These are phyloP conservation scores for Drosophila gaucha DNA, from an alignment of 2,888 invertebrate genomes.

Conservation along the genomic window DNA sequence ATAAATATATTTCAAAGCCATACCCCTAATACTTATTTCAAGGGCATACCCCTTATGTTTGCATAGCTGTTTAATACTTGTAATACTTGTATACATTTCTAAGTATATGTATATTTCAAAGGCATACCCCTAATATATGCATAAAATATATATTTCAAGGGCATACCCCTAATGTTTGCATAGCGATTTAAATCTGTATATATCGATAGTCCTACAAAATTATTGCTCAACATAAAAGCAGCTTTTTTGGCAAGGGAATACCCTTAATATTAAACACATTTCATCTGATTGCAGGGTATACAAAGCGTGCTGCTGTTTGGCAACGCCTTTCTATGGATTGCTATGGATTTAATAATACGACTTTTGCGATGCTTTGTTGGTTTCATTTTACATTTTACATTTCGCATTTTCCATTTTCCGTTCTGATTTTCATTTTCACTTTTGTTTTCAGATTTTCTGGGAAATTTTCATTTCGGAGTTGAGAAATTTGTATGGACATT, in stretches of 20 bases:
- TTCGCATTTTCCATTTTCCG: constrained; percentile 8
- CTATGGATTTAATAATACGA: constrained; percentile 15
- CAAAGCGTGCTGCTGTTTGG: background rate
- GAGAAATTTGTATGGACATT: constrained; percentile 9
- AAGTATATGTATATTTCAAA: no score
- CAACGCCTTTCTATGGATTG: background rate
- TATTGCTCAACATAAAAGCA: background rate
- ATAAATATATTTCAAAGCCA: no score
- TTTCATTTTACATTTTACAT: constrained; percentile 15
- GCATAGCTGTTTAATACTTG: no score
- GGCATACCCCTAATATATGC: no score
- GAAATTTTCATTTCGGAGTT: background rate
- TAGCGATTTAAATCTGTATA: background rate
- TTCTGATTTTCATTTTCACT: constrained; percentile 13
- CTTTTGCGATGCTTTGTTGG: constrained; percentile 15
- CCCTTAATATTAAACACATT: background rate
- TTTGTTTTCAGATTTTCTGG: constrained; percentile 3
- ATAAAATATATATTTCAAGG: background rate
- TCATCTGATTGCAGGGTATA: background rate
- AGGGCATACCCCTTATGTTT: background rate
- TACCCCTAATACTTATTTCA: background rate
- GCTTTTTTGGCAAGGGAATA: background rate
- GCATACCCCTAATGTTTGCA: background rate
- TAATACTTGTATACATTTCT: no score
- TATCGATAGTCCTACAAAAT: no score